Evolutionary conservation across 2,888 invertebrate species (phyloP).

Genomic region (Deilephila porcellus): DNA sequence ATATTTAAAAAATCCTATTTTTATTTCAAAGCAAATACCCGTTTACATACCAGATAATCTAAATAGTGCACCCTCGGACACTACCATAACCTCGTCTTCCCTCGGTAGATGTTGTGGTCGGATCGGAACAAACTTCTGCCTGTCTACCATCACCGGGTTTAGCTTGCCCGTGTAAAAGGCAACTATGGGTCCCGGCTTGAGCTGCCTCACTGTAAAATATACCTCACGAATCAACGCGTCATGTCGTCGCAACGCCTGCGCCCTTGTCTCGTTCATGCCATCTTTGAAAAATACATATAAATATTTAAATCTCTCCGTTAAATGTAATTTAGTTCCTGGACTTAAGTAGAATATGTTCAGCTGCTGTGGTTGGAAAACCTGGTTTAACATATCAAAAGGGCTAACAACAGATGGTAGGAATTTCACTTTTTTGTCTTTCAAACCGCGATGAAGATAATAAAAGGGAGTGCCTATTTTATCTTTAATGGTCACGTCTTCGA

Average conservation of each 20-base stretch:
- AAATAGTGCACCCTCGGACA: conserved; percentile 57
- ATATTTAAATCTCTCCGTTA: conserved; percentile 53
- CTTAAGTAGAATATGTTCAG: conserved; percentile 53
- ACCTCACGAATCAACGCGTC: conserved; percentile 63
- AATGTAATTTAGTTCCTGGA: conserved; percentile 45
- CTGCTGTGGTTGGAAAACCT: conserved; percentile 46
- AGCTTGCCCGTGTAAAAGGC: conserved; percentile 68
- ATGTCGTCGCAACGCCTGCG: conserved; percentile 54
- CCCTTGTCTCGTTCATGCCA: conserved; percentile 47
- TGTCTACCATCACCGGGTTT: conserved; percentile 54
- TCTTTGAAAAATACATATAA: conserved; percentile 65
- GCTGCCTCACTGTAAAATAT: conserved; percentile 45
- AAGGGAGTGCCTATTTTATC: conserved; percentile 61
- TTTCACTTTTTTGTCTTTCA: conserved; percentile 52
- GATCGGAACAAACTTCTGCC: conserved; percentile 39
- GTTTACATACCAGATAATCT: conserved; percentile 56
- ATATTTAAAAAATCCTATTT: no score
- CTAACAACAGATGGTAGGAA: conserved; percentile 61
- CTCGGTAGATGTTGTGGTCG: conserved; percentile 33
- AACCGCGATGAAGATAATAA: conserved; percentile 46
- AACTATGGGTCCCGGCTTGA: conserved; percentile 53
- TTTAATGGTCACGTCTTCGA: conserved; percentile 63
- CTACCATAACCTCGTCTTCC: conserved; percentile 49
- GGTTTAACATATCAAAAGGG: conserved; percentile 54
- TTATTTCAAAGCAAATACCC: not conserved